phyloP scores from a whole-genome alignment of 2,888 invertebrate genomes.

The Tolmerus cingulatus region DNA sequence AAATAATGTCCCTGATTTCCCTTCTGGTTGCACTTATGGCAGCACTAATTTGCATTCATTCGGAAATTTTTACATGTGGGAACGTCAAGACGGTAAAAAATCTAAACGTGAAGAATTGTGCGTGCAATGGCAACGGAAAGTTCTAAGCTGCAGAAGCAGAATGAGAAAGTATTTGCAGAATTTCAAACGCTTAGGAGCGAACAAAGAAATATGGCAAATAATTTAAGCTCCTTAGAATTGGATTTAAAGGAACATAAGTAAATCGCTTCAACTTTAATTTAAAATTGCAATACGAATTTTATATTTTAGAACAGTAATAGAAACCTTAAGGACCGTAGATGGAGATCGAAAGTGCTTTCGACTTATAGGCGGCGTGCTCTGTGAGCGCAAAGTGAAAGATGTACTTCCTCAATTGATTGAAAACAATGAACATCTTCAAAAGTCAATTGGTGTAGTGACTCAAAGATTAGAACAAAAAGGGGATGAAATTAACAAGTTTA shows the following conservation, averaged over 20 bases:
- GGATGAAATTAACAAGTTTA: conserved; percentile 88
- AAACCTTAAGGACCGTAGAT: conserved; percentile 87
- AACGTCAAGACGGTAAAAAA: neutral
- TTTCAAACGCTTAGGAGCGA: conserved; percentile 89
- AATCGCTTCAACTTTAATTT: conserved; percentile 56
- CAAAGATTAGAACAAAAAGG: conserved; percentile 88
- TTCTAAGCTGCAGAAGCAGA: conserved; percentile 59
- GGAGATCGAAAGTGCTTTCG: conserved; percentile 88
- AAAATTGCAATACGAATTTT: neutral
- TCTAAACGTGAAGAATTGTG: neutral
- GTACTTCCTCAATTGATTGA: conserved; percentile 83
- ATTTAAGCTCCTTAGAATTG: conserved; percentile 91
- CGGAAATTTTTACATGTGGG: neutral
- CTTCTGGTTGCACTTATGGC: too few relatives aligned
- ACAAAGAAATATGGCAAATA: conserved; percentile 84
- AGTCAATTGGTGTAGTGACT: conserved; percentile 79
- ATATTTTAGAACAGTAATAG: conserved; percentile 83
- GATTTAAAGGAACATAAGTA: conserved; percentile 97
- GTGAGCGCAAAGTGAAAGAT: conserved; percentile 90
- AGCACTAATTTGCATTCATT: too few relatives aligned
- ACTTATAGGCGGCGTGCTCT: conserved; percentile 91
- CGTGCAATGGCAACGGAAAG: conserved; percentile 59
- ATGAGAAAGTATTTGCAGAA: conserved; percentile 84
- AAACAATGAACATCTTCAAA: conserved; percentile 81
- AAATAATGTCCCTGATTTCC: too few relatives aligned